A percentile compares a stretch with the other conserved stretches of the same genome.
Conservation (phyloP, 2,888 invertebrate species). For the Polydrusus pterygomalis region DNA sequence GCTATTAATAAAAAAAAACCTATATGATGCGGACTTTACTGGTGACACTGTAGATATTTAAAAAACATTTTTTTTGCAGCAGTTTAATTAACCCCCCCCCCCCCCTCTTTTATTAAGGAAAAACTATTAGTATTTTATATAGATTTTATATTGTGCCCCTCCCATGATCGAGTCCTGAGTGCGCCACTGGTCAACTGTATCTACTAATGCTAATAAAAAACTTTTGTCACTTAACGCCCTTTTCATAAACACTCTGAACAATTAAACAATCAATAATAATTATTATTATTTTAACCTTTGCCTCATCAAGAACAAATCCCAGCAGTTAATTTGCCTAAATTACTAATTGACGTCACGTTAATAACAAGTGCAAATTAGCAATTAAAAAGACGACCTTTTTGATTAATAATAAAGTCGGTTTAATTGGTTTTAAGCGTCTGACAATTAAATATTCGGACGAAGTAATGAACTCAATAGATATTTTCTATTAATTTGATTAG, state of each 20-base stretch:
- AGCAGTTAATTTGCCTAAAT: constrained; percentile 52
- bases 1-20: no score
- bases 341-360: constrained; percentile 56
- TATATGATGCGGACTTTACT: no score
- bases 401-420: constrained; percentile 46
- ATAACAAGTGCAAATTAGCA: constrained; percentile 55
- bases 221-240: not conserved
- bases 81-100: no score
- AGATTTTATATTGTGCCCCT: no score
- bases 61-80: no score
- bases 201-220: no score
- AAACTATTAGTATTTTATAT: no score
- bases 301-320: constrained; percentile 46
- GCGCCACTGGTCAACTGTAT: no score
- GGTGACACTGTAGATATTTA: no score
- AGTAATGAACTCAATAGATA: constrained; percentile 14
- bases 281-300: constrained; percentile 50
- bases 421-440: constrained; percentile 49
- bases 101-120: no score
- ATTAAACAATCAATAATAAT: constrained; percentile 29
- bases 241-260: not conserved
- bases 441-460: constrained; percentile 28
- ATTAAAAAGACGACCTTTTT: constrained; percentile 52
- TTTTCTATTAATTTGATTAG: not conserved
- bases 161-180: no score